Conservation (phyloP, 2,797 vertebrate genomes). For the Tangara arthus region DNA sequence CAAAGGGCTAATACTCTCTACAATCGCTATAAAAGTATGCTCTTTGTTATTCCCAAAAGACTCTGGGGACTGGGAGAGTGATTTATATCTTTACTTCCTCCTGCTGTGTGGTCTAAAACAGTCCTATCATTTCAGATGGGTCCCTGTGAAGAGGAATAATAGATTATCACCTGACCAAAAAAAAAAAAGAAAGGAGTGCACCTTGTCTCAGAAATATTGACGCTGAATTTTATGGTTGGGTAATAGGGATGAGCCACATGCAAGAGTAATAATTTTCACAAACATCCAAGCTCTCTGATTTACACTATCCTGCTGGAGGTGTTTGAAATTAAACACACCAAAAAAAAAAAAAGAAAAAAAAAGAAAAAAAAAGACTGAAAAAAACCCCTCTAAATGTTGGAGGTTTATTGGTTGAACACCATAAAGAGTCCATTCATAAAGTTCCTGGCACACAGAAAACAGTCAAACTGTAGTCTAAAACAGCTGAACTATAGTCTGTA, state of each 20-base stretch:
- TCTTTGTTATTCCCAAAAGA: background rate
- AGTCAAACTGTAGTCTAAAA: background rate
- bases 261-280: background rate
- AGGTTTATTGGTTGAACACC: background rate
- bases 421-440: constrained; percentile 4
- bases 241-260: background rate
- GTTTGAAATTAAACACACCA: background rate
- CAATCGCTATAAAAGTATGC: background rate
- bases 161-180: background rate
- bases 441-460: background rate
- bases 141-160: background rate
- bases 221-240: background rate
- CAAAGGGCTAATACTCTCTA: background rate
- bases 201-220: background rate
- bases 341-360: background rate
- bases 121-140: background rate
- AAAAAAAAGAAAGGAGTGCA: background rate
- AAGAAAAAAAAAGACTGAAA: background rate
- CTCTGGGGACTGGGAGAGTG: background rate
- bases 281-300: background rate
- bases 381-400: background rate
- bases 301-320: background rate
- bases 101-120: background rate
- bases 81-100: background rate
- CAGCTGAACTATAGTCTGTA: background rate